These are phyloP conservation scores for Cynopterus brachyotis DNA, from an alignment of 2,113 vertebrate species.

Conservation along the genomic window DNA sequence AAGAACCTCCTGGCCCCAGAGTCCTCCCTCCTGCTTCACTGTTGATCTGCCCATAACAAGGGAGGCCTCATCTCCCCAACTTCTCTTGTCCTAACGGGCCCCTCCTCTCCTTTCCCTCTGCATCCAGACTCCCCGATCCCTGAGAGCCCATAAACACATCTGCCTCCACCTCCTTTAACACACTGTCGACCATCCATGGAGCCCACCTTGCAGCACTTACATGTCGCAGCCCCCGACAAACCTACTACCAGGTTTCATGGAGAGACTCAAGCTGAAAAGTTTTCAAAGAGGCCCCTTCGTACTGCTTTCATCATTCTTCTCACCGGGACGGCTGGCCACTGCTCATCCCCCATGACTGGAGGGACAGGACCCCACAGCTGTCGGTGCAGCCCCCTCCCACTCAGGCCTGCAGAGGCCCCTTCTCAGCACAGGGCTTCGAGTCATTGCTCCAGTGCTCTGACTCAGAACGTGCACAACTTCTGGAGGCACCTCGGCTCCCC, in stretches of 20 bases:
- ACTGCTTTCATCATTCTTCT: accelerated
- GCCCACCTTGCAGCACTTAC: accelerated
- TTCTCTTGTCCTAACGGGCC: not conserved
- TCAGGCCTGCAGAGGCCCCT: not conserved
- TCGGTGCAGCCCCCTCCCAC: no score
- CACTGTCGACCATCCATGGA: not conserved
- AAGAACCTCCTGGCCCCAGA: not conserved
- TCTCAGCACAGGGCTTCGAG: not conserved
- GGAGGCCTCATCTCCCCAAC: not conserved
- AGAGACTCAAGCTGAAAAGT: not conserved
- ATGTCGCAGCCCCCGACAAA: not conserved
- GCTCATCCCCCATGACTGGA: not conserved
- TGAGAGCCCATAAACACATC: not conserved
- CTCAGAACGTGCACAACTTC: not conserved
- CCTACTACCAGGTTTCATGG: not conserved
- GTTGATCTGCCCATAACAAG: not conserved
- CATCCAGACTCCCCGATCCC: not conserved
- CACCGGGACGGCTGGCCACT: not conserved
- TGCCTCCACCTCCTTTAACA: not conserved
- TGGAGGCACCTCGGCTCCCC: not conserved
- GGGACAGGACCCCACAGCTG: not conserved
- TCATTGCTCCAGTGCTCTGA: accelerated
- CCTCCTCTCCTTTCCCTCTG: not conserved
- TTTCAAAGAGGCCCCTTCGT: not conserved
- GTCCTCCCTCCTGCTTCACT: not conserved